Percentiles rank a stretch among this genome's conserved stretches.
phyloP scores from a whole-genome alignment of 2,113 vertebrate genomes.

The Nanorana parkeri region DNA sequence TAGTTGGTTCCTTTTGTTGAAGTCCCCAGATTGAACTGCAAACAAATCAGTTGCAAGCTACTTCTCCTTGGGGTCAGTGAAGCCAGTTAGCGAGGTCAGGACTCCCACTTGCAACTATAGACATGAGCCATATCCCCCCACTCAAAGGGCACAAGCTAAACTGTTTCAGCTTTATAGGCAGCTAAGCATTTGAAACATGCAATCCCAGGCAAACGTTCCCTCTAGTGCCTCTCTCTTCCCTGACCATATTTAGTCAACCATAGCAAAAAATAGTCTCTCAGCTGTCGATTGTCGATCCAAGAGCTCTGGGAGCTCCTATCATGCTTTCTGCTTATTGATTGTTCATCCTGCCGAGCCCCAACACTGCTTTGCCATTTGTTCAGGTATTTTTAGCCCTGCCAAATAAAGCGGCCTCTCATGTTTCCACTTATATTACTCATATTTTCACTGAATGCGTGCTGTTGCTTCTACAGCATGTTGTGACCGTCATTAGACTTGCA shows the following conservation, averaged over 20 bases:
- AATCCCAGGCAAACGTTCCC: slow-evolving; percentile 85
- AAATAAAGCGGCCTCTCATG: slow-evolving; percentile 93
- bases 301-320: slow-evolving; percentile 83
- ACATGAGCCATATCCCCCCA: slow-evolving; percentile 70
- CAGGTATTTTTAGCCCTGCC: slow-evolving; percentile 85
- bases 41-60: slow-evolving; percentile 70
- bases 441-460: slow-evolving; percentile 79
- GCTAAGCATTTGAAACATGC: slow-evolving; percentile 92
- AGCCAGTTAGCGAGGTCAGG: slow-evolving; percentile 73
- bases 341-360: slow-evolving; percentile 76
- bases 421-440: slow-evolving; percentile 78
- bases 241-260: slow-evolving; percentile 99
- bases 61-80: slow-evolving; percentile 74
- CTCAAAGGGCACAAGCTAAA: slow-evolving; percentile 76
- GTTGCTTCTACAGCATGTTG: slow-evolving; percentile 78
- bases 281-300: slow-evolving; percentile 85
- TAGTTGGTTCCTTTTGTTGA: slow-evolving; percentile 66
- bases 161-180: slow-evolving; percentile 87
- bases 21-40: slow-evolving; percentile 72
- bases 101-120: slow-evolving; percentile 70
- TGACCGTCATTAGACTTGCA: slow-evolving; percentile 78
- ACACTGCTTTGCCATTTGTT: slow-evolving; percentile 81
- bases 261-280: slow-evolving; percentile 96
- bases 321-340: slow-evolving; percentile 89
- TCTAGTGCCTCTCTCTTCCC: slow-evolving; percentile 92